Evolutionary conservation across 2,113 vertebrate genomes (phyloP).

Genomic region (Pelvicachromis taeniatus): DNA sequence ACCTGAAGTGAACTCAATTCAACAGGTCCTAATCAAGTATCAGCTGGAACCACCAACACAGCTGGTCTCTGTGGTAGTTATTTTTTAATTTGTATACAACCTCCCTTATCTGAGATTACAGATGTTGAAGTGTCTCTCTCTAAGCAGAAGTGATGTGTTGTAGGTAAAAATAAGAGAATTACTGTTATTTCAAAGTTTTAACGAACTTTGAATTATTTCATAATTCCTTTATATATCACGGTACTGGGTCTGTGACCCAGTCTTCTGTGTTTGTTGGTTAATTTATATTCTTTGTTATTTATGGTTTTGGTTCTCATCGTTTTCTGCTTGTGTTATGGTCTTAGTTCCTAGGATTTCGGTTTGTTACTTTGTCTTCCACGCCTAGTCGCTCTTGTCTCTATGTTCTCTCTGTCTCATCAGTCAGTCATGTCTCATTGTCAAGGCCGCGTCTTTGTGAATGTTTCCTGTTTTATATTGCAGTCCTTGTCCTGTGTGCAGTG

Average conservation of each 20-base stretch:
- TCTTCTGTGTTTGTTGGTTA: background rate
- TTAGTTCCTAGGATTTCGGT: background rate
- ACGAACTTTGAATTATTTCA: background rate
- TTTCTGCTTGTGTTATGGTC: background rate
- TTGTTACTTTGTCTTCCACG: background rate
- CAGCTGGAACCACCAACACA: background rate
- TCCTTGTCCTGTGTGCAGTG: fast-evolving
- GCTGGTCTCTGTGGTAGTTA: background rate
- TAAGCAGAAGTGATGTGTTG: background rate
- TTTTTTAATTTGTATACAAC: background rate
- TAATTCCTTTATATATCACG: background rate
- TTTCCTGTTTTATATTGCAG: background rate
- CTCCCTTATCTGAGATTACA: background rate
- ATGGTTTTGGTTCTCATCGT: background rate
- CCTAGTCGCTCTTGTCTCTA: background rate
- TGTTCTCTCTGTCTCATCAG: background rate
- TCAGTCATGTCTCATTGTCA: background rate
- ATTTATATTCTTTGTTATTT: background rate
- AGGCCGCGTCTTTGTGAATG: background rate
- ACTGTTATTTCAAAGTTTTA: background rate
- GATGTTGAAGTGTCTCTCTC: background rate
- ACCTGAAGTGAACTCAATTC: background rate
- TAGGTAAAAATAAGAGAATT: background rate
- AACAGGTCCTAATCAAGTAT: background rate
- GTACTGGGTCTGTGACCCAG: background rate